phyloP scores from a whole-genome alignment of 2,113 vertebrate species.

The Pontoporia blainvillei region DNA sequence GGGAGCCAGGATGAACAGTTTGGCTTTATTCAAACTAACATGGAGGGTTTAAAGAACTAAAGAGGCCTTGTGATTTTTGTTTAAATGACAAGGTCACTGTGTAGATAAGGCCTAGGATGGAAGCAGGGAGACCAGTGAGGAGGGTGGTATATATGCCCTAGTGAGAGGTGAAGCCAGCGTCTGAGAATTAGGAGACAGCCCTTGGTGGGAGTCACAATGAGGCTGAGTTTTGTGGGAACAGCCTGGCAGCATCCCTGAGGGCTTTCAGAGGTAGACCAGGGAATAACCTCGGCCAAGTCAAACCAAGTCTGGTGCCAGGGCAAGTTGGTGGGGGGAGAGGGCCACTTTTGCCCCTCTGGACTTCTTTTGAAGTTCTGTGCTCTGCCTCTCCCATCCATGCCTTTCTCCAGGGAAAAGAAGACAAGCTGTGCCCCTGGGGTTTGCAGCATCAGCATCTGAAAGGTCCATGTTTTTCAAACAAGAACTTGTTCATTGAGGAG shows the following conservation, averaged over 20 bases:
- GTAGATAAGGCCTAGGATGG: neutral
- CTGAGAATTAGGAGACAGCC: neutral
- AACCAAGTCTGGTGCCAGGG: neutral
- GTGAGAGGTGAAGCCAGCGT: neutral
- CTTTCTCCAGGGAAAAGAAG: neutral
- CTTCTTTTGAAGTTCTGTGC: neutral
- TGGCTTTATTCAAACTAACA: neutral
- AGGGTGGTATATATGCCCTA: accelerated
- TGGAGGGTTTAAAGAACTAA: neutral
- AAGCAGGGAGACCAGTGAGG: neutral
- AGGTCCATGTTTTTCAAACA: neutral
- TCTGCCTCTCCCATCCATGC: neutral
- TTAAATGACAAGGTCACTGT: neutral
- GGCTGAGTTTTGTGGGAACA: neutral
- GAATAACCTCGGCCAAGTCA: neutral
- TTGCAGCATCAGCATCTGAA: neutral
- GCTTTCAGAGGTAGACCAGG: neutral
- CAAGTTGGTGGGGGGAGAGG: accelerated
- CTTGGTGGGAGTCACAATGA: neutral
- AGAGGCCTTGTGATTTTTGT: neutral
- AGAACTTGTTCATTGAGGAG: neutral
- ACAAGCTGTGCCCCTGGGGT: too few species aligned
- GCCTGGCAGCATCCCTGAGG: neutral
- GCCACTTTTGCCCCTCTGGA: neutral
- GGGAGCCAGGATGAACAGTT: accelerated